Percentiles rank a stretch among this genome's conserved stretches.
phyloP scores from a whole-genome alignment of 2,113 vertebrate genomes.

The Empidonax alnorum region DNA sequence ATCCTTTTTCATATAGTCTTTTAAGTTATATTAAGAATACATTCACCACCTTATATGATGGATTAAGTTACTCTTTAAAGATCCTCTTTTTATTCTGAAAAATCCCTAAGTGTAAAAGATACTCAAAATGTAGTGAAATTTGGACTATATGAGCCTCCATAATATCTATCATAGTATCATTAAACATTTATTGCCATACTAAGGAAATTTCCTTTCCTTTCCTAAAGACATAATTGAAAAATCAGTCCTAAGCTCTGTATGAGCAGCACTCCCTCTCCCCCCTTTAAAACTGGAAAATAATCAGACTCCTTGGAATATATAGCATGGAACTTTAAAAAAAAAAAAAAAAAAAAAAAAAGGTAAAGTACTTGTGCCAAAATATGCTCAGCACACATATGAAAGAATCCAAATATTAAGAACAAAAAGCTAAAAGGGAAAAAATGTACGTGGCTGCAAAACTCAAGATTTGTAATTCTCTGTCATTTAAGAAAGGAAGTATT shows the following conservation, averaged over 20 bases:
- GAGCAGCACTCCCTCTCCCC: accelerated
- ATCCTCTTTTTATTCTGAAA: neutral
- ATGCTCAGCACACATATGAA: neutral
- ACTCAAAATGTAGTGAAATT: neutral
- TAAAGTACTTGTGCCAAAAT: neutral
- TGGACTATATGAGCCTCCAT: neutral
- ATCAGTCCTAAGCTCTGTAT: neutral
- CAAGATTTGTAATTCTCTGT: neutral
- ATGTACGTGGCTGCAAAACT: neutral
- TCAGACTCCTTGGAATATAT: neutral
- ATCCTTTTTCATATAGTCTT: neutral
- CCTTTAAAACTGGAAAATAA: neutral
- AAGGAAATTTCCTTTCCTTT: neutral
- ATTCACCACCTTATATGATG: neutral
- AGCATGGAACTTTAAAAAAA: neutral
- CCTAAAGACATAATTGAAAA: neutral
- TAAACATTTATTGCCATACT: neutral
- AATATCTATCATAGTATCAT: neutral
- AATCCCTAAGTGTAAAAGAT: accelerated
- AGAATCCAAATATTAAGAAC: neutral
- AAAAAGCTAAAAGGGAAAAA: neutral
- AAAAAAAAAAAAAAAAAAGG: neutral
- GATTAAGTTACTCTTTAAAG: neutral
- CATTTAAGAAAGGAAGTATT: neutral
- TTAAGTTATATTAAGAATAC: neutral